Conservation (phyloP, 2,113 vertebrate species). For the Centropus bengalensis region DNA sequence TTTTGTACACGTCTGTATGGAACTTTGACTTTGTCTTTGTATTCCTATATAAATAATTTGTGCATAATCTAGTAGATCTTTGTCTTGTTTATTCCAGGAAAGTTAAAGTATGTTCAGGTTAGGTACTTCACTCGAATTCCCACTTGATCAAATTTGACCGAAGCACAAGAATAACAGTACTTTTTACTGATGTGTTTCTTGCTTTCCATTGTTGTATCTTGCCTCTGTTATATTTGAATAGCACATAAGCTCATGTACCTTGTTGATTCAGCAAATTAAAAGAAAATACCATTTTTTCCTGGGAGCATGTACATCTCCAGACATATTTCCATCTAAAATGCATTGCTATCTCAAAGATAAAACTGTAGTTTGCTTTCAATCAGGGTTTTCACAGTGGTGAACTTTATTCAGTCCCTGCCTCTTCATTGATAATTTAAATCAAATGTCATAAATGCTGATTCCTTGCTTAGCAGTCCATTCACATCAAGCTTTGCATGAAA, state of each 20-base stretch:
- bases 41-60: background rate
- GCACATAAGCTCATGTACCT: background rate
- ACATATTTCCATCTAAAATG: background rate
- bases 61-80: background rate
- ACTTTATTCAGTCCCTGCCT: background rate
- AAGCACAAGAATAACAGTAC: background rate
- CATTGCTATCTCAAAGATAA: background rate
- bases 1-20: background rate
- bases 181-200: background rate
- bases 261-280: background rate
- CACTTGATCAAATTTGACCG: background rate
- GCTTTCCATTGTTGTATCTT: background rate
- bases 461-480: background rate
- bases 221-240: background rate
- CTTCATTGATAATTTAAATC: background rate
- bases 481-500: background rate
- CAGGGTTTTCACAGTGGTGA: background rate
- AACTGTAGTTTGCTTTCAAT: background rate
- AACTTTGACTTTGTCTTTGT: background rate
- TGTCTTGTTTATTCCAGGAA: background rate
- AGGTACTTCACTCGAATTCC: background rate
- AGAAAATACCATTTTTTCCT: background rate
- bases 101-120: background rate
- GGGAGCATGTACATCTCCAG: background rate
- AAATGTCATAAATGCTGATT: background rate